These are phyloP conservation scores for Pomacea maculata DNA, from an alignment of 1,140 invertebrate genomes.

Conservation along the genomic window DNA sequence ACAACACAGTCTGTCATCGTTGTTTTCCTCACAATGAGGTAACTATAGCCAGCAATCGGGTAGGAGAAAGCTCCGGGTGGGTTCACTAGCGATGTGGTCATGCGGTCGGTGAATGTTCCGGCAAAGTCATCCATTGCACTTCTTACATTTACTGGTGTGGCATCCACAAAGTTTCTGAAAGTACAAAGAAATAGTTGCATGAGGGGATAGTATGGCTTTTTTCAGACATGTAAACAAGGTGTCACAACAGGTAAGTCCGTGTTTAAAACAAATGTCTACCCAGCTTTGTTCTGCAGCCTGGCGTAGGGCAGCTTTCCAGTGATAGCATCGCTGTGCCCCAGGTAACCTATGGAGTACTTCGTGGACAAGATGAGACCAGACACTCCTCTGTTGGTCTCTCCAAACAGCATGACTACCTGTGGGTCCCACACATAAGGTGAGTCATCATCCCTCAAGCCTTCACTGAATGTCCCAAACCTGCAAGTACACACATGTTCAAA, in stretches of 20 bases:
- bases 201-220: not conserved
- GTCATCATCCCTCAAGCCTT: conserved; percentile 24
- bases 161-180: conserved; percentile 6
- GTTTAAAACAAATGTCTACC: not conserved
- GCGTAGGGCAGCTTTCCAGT: conserved; percentile 30
- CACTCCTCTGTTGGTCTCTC: conserved; percentile 40
- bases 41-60: conserved; percentile 47
- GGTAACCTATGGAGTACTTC: conserved; percentile 45
- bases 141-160: conserved; percentile 20
- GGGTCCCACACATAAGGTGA: conserved; percentile 34
- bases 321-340: conserved; percentile 32
- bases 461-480: conserved; percentile 38
- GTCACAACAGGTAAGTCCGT: too few species aligned
- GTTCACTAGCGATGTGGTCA: conserved; percentile 27
- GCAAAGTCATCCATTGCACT: conserved; percentile 40
- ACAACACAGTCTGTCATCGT: conserved; percentile 36
- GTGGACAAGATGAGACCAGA: conserved; percentile 41
- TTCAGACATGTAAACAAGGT: too few species aligned
- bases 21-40: conserved; percentile 41
- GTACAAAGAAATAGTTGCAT: not conserved
- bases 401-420: conserved; percentile 35
- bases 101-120: conserved; percentile 13
- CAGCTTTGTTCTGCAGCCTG: conserved; percentile 33
- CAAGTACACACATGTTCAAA: too few species aligned
- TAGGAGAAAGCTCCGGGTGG: conserved; percentile 30